Evolutionary conservation across 2,888 invertebrate species (phyloP).

Genomic region (Eupithecia subumbrata): DNA sequence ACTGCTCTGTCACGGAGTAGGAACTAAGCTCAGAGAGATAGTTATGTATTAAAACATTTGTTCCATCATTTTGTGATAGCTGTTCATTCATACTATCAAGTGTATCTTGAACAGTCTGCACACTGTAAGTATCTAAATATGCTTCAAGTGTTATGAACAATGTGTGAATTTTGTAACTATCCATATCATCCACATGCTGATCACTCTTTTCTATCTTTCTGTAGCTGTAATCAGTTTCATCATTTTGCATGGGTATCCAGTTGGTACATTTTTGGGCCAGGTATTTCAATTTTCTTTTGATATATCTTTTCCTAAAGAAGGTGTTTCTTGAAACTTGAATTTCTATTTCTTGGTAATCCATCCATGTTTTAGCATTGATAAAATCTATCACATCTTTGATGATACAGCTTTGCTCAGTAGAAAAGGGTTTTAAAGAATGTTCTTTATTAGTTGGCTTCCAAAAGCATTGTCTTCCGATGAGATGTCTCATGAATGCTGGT

Average conservation of each 20-base stretch:
- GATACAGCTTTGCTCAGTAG: constrained; percentile 57
- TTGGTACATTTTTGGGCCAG: constrained; percentile 52
- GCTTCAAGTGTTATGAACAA: constrained; percentile 68
- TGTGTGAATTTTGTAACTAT: constrained; percentile 56
- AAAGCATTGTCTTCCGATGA: constrained; percentile 60
- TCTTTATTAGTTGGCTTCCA: not conserved
- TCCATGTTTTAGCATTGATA: constrained; percentile 58
- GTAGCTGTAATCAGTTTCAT: constrained; percentile 44
- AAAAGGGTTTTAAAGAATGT: constrained; percentile 49
- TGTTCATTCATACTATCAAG: constrained; percentile 62
- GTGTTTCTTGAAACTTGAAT: constrained; percentile 48
- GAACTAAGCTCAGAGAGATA: constrained; percentile 47
- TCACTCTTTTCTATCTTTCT: constrained; percentile 51
- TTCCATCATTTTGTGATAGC: constrained; percentile 40
- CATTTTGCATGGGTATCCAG: constrained; percentile 22
- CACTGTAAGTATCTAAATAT: constrained; percentile 68
- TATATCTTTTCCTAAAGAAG: constrained; percentile 48
- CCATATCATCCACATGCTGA: constrained; percentile 32
- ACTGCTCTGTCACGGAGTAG: constrained; percentile 62
- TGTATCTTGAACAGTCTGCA: constrained; percentile 63
- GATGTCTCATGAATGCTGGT: constrained; percentile 67
- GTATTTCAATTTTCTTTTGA: constrained; percentile 50
- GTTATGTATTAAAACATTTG: constrained; percentile 30
- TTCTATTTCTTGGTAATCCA: constrained; percentile 49
- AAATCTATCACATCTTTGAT: constrained; percentile 60